Evolutionary conservation across 2,113 vertebrate genomes (phyloP).

Genomic region (Trachemys scripta): DNA sequence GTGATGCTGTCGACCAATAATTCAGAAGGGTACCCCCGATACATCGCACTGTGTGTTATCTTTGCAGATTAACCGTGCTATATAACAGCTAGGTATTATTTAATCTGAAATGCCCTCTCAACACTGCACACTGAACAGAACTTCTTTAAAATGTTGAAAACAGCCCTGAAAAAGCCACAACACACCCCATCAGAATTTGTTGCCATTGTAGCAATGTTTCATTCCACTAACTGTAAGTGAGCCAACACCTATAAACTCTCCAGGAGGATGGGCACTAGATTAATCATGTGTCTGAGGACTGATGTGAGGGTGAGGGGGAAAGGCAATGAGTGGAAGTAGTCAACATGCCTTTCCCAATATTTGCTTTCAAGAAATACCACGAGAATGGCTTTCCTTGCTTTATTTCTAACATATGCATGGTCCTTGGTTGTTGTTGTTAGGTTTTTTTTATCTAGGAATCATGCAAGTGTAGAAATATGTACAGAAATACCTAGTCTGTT

Average conservation of each 20-base stretch:
- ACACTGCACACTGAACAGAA: neutral
- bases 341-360: neutral
- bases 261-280: neutral
- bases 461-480: neutral
- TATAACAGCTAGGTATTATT: neutral
- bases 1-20: neutral
- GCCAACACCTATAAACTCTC: neutral
- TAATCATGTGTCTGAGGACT: neutral
- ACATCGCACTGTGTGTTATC: neutral
- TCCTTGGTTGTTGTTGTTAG: neutral
- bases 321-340: slow-evolving; percentile 19
- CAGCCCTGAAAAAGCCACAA: neutral
- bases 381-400: neutral
- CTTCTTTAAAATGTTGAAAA: slow-evolving; percentile 9
- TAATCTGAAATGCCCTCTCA: neutral
- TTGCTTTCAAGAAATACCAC: neutral
- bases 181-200: neutral
- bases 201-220: neutral
- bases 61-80: neutral
- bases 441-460: neutral
- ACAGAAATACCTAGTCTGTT: neutral
- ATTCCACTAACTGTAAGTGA: neutral
- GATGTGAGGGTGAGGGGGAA: neutral
- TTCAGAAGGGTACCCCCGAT: neutral
- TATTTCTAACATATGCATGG: neutral